phyloP scores from a whole-genome alignment of 1,140 invertebrate genomes.

The Hesperophylax magnus region DNA sequence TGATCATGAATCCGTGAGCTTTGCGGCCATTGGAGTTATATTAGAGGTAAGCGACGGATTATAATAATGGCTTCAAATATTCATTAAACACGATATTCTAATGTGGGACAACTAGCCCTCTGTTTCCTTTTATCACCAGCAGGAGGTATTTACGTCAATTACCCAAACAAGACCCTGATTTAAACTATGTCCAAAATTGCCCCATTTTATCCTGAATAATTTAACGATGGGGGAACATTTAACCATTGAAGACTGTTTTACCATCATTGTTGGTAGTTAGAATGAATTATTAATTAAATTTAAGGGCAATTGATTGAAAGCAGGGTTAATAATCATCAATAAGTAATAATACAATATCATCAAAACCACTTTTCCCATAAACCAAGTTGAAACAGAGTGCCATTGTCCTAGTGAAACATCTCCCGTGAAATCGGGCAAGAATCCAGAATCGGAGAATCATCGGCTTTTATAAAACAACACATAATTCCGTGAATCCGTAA shows the following conservation, averaged over 20 bases:
- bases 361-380: no score
- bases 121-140: neutral
- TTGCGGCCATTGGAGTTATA: neutral
- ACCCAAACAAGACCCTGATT: slow-evolving; percentile 38
- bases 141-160: neutral
- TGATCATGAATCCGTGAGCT: no score
- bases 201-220: slow-evolving; percentile 28
- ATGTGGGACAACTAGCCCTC: neutral
- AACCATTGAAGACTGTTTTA: no score
- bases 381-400: no score
- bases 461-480: slow-evolving; percentile 32
- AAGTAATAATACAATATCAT: no score
- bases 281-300: slow-evolving; percentile 5
- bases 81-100: slow-evolving; percentile 17
- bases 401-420: no score
- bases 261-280: neutral
- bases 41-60: neutral
- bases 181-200: slow-evolving; percentile 21
- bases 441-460: neutral
- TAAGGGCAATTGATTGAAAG: neutral
- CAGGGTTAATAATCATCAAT: neutral
- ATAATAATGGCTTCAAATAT: slow-evolving; percentile 8
- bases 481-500: slow-evolving; percentile 37
- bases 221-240: slow-evolving; percentile 1
- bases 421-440: no score